A percentile compares a stretch with the other conserved stretches of the same genome.
Evolutionary conservation across 2,888 invertebrate species (phyloP).

Genomic region (Amaurobius ferox): DNA sequence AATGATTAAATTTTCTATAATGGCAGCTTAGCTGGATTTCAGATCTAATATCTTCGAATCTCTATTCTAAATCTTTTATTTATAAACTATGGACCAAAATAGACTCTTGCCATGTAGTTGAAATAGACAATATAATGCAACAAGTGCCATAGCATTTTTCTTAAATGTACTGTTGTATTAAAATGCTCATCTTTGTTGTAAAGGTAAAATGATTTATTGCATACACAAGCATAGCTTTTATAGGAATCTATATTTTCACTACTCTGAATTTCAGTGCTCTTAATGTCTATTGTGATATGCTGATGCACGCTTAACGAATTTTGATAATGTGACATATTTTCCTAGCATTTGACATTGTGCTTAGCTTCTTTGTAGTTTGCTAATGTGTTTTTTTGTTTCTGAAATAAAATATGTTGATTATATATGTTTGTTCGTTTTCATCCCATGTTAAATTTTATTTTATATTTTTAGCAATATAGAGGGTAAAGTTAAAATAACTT

Average conservation of each 20-base stretch:
- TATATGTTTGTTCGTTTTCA: neutral
- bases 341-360: neutral
- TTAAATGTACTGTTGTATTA: conserved; percentile 1
- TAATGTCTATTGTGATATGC: neutral
- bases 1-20: too few species aligned
- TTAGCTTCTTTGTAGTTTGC: neutral
- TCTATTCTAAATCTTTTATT: too few species aligned
- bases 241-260: too few species aligned
- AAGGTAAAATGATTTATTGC: neutral
- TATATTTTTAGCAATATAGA: neutral
- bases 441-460: neutral
- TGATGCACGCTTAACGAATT: neutral
- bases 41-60: too few species aligned
- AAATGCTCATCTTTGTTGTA: neutral
- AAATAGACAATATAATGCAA: neutral
- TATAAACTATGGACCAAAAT: too few species aligned
- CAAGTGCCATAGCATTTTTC: conserved; percentile 3
- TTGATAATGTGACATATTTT: neutral
- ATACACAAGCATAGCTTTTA: too few species aligned
- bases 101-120: too few species aligned
- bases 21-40: too few species aligned
- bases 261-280: neutral
- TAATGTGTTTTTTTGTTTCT: neutral
- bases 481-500: too few species aligned
- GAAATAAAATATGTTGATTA: neutral